Evolutionary conservation across 1,140 invertebrate genomes (phyloP), one percentile per base, ranked within the genome.

Genomic region (Drosophila pallidifrons): DNA sequence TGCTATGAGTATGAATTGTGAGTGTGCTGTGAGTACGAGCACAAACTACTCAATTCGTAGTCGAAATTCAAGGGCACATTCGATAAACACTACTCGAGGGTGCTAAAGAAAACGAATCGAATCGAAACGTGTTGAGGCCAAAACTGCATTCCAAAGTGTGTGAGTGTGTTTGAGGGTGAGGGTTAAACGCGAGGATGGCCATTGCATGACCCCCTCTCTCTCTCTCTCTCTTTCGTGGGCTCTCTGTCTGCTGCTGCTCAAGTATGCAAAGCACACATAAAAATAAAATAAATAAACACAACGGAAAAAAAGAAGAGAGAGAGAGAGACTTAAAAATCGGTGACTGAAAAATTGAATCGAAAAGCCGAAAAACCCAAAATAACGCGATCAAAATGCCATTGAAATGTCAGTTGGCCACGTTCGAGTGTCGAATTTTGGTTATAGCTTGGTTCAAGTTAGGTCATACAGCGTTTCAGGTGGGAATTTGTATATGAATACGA

Each of bases 191-290:
- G 38, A 55, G 67, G 61, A 66, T 72, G 59, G 28, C 41, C 68
- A 51, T 15, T 52, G 41, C 15, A 28, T 55, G 52, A 66, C 54
- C 63, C 35, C 0, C 38, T 32, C 38, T 41, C 1, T 28, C 30
- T 47, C 15, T 52, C 11, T 52, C 11, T 20, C 16, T 20, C 20
- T 3, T 20, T 20, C 20, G 20, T 20, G 20, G 2, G 20, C 5
- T 16, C 63, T 45, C 20, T 52, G 3, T 52, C 35, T 13, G 32
- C 41, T 8, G 57, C 58, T 76, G 35, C 28, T 79, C 59, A 68
- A 73, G 68, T 79, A 82, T 82, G 80, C 81, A 82, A 63, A 65
- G 81, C 76, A 79, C 60, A 69, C 25, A 45, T 57, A 60, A 45
- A 45, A 57, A 63, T 58, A 54, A 28, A 3, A 5, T 52, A 51